Conservation (phyloP, 2,113 vertebrate genomes). For the Columbina picui region DNA sequence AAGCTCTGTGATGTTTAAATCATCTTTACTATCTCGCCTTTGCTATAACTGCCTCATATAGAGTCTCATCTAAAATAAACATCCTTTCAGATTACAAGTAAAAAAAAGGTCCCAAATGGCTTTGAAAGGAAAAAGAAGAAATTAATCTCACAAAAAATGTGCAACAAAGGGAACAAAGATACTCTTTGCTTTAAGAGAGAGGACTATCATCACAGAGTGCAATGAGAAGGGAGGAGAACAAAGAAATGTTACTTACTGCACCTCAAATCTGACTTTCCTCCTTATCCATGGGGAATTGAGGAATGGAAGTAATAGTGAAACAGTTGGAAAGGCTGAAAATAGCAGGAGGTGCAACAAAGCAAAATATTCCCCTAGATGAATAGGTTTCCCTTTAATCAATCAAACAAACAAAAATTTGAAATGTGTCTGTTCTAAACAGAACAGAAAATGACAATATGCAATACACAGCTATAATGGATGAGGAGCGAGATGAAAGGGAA, state of each 20-base stretch:
- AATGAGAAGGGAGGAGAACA: neutral
- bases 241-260: neutral
- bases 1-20: neutral
- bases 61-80: neutral
- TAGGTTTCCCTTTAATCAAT: constrained; percentile 24
- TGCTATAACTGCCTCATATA: neutral
- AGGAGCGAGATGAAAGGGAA: constrained; percentile 5
- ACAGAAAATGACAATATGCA: neutral
- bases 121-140: neutral
- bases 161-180: neutral
- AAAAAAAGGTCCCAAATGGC: neutral
- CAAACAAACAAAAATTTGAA: neutral
- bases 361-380: neutral
- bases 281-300: neutral
- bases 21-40: neutral
- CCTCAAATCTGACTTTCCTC: neutral
- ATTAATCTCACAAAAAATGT: neutral
- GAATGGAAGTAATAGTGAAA: neutral
- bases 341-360: constrained; percentile 11
- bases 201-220: neutral
- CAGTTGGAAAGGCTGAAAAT: constrained; percentile 11
- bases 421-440: constrained; percentile 4
- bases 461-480: neutral
- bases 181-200: neutral
- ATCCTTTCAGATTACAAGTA: neutral